Percentiles rank a stretch among this genome's conserved stretches.
Conservation (phyloP, 2,797 vertebrate species). For the Premnoplex brunnescens region DNA sequence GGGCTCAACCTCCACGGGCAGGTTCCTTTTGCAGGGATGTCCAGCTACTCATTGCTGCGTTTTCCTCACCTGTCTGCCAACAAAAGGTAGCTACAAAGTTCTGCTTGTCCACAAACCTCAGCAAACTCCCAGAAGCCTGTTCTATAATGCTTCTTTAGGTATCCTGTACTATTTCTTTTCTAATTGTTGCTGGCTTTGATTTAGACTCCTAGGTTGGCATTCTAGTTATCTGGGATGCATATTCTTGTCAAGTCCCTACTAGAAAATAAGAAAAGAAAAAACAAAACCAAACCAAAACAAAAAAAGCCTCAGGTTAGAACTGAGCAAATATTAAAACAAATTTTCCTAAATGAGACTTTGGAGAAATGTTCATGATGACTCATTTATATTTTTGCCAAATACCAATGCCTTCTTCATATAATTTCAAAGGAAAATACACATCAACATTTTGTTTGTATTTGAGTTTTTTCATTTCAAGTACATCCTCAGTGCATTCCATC, state of each 20-base stretch:
- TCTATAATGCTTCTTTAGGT: not conserved
- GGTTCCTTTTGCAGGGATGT: not conserved
- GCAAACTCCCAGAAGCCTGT: not conserved
- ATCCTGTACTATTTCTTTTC: not conserved
- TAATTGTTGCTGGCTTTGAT: not conserved
- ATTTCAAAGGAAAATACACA: not conserved
- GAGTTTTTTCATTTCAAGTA: not conserved
- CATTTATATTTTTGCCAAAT: not conserved
- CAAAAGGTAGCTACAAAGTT: not conserved
- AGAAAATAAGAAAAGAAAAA: not conserved
- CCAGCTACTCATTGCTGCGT: not conserved
- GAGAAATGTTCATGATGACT: not conserved
- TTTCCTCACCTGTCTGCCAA: not conserved
- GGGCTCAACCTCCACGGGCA: fast-evolving
- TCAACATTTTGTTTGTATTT: not conserved
- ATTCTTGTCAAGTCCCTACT: not conserved
- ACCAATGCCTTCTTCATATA: not conserved
- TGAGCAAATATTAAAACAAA: not conserved
- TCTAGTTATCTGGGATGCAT: not conserved
- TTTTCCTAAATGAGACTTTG: not conserved
- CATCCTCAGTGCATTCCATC: not conserved
- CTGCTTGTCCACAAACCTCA: not conserved
- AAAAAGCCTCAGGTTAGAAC: not conserved
- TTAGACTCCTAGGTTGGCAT: not conserved
- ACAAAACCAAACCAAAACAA: not conserved